phyloP scores from a whole-genome alignment of 2,888 invertebrate species.

The Bellardia pandia region DNA sequence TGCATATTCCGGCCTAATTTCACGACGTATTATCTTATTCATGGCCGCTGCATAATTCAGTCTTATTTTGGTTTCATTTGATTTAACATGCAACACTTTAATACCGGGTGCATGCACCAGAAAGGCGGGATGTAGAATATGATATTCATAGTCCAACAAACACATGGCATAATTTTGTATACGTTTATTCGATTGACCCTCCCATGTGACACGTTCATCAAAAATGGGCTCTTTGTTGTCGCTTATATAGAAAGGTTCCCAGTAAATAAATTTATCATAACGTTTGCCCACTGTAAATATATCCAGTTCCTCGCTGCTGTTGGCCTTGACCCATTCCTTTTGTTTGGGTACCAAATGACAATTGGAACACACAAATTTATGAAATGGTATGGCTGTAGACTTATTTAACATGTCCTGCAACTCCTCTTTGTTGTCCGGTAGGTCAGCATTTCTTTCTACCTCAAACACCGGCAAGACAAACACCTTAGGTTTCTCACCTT shows the following conservation, averaged over 20 bases:
- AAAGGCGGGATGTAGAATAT: conserved; percentile 94
- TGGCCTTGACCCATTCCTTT: conserved; percentile 71
- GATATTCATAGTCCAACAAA: conserved; percentile 94
- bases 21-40: conserved; percentile 86
- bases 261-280: conserved; percentile 88
- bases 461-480: conserved; percentile 79
- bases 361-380: conserved; percentile 73
- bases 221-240: conserved; percentile 94
- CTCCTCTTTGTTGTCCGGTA: conserved; percentile 78
- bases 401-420: conserved; percentile 73
- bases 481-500: conserved; percentile 73
- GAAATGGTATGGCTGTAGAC: conserved; percentile 75
- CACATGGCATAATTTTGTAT: conserved; percentile 93
- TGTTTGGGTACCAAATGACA: conserved; percentile 76
- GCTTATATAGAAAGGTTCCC: conserved; percentile 97
- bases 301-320: conserved; percentile 61
- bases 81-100: conserved; percentile 90
- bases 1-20: conserved; percentile 91
- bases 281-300: conserved; percentile 90
- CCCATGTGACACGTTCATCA: conserved; percentile 96
- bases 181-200: conserved; percentile 88
- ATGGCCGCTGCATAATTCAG: conserved; percentile 84
- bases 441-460: conserved; percentile 63
- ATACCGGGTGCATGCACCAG: conserved; percentile 95
- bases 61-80: conserved; percentile 85